Percentiles rank a stretch among this genome's conserved stretches.
Evolutionary conservation across 2,797 vertebrate genomes (phyloP).

Genomic region (Botia almorhae): DNA sequence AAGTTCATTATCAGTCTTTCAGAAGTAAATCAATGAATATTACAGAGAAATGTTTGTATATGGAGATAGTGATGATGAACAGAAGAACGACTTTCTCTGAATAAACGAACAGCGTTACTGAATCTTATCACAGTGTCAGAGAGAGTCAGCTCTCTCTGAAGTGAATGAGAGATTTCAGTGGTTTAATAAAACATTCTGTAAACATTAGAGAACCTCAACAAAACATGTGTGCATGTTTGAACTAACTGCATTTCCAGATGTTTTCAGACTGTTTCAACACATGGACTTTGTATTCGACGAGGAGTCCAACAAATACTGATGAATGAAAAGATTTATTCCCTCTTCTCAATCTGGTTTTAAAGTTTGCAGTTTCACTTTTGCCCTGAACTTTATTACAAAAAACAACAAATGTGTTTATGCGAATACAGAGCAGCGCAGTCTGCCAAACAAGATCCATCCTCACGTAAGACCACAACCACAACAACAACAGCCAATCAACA

Average conservation of each 20-base stretch:
- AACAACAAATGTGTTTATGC: background rate
- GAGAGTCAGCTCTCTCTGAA: background rate
- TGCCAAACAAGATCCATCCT: background rate
- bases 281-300: constrained; percentile 1
- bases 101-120: background rate
- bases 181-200: constrained; percentile 9
- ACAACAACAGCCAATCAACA: background rate
- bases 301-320: background rate
- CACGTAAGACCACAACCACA: background rate
- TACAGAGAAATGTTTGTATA: too few relatives aligned
- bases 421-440: too few relatives aligned
- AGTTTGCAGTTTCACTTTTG: background rate
- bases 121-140: background rate
- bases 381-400: background rate
- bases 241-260: constrained; percentile 37
- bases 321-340: background rate
- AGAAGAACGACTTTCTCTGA: too few relatives aligned
- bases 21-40: too few relatives aligned
- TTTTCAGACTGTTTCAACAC: constrained; percentile 34
- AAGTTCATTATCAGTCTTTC: too few relatives aligned
- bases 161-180: background rate
- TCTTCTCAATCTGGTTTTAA: background rate
- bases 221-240: constrained; percentile 29
- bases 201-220: background rate
- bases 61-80: too few relatives aligned